Base-by-base conservation (phyloP, 2,797 vertebrate species). In the Neosilurus hyrtlii region DNA sequence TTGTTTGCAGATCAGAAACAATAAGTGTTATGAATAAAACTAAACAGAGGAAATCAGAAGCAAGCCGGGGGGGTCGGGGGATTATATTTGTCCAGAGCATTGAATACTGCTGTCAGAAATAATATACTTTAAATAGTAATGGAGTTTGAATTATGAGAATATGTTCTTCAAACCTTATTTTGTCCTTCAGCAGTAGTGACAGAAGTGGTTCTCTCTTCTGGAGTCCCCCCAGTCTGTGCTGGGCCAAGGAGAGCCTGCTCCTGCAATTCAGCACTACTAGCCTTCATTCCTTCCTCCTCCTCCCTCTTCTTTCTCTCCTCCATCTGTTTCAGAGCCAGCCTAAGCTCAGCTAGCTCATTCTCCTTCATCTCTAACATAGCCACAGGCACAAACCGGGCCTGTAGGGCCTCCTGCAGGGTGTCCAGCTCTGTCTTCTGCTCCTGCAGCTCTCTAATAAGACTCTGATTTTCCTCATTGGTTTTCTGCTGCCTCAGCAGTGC, bases 391-490 rank as follows among this genome's bases (percentile, higher is more conserved):
- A 95, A 96, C 30, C 92, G 95, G 0, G 93, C 90, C 79, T 91
- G 89, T 81, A 96, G 94, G 84, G 95, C 96, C 22, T 94, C 94
- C 0, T 96, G 95, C 20, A 96, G 93, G 0, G 91, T 94, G 89
- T 96, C 95, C 0, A 96, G 93, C 4, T 96, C 95, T 78, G 89
- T 91, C 83, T 92, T 95, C 76, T 96, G 95, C 84, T 95, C 95
- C 82, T 92, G 89, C 0, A 96, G 94, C 65, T 96, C 96, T 0
- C 82, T 84, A 0, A 95, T 94, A 59, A 96, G 37, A 43, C 89
- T 90, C 0, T 0, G 35, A 15, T 94, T 92, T 84, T 96, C 95
- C 0, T 92, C 92, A 0, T 93, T 92, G 2, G 89, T 89, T 15
- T 72, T 83, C 66, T 79, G 66, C 15, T 88, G 92, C 15, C 90